These are phyloP conservation scores for Pogonognathellus flavescens DNA, from an alignment of 1,140 invertebrate species.

Conservation along the genomic window DNA sequence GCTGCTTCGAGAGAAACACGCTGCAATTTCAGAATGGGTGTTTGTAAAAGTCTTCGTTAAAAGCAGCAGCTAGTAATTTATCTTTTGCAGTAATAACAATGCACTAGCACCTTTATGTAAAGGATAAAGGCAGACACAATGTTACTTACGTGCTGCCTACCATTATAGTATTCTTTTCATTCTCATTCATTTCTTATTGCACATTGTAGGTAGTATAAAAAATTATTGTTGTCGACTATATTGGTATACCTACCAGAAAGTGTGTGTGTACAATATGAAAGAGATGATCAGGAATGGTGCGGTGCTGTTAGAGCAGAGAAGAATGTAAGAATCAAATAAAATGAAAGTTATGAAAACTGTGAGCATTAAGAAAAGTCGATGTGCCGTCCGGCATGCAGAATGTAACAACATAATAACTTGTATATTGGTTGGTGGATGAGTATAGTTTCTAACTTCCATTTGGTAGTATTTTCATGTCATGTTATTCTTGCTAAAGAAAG, in stretches of 20 bases:
- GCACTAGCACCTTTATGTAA: too few relatives aligned
- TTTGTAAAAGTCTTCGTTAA: background rate
- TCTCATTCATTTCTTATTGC: too few relatives aligned
- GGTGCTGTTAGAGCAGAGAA: background rate
- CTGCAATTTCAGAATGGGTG: background rate
- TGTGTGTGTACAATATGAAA: background rate
- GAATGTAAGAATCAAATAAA: constrained; percentile 17
- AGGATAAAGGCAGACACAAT: too few relatives aligned
- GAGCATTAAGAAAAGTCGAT: constrained; percentile 30
- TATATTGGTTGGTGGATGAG: too few relatives aligned
- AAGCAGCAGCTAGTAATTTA: too few relatives aligned
- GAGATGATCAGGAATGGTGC: background rate
- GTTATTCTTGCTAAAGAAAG: background rate
- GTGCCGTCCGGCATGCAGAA: background rate
- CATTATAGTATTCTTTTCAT: too few relatives aligned
- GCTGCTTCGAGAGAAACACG: too few relatives aligned
- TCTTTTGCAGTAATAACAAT: too few relatives aligned
- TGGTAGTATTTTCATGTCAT: background rate
- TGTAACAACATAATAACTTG: too few relatives aligned
- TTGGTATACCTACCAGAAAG: background rate
- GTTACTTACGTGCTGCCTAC: too few relatives aligned
- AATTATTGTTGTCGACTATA: too few relatives aligned
- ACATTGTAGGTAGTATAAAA: too few relatives aligned
- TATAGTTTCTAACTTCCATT: constrained; percentile 7
- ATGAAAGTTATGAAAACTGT: constrained; percentile 48